These are phyloP conservation scores for Erannis defoliaria DNA, from an alignment of 2,888 invertebrate genomes.

Conservation along the genomic window DNA sequence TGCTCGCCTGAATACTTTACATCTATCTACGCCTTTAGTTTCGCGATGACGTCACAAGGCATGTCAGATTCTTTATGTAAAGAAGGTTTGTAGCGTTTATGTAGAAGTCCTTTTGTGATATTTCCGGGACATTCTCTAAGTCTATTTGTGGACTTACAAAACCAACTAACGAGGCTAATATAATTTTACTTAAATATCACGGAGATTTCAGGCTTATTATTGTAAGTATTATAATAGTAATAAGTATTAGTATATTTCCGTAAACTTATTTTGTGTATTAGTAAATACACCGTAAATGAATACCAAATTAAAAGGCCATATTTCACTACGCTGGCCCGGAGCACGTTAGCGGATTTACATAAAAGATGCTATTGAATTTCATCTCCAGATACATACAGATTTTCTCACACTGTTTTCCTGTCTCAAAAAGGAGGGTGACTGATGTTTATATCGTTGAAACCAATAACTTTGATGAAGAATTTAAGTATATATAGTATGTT, in stretches of 20 bases:
- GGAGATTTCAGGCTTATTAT: neutral
- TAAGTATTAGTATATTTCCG: too few species aligned
- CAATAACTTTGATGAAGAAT: too few species aligned
- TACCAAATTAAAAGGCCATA: neutral
- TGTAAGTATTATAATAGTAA: too few species aligned
- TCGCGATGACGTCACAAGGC: constrained; percentile 15
- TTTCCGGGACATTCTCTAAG: neutral
- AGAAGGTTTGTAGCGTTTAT: neutral
- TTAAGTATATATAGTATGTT: too few species aligned
- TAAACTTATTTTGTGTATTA: too few species aligned
- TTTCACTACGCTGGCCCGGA: neutral
- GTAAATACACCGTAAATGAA: too few species aligned
- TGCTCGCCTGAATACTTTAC: neutral
- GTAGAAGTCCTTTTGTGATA: neutral
- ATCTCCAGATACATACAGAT: too few species aligned
- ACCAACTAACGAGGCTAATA: neutral
- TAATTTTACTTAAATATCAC: constrained; percentile 1
- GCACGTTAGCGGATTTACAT: too few species aligned
- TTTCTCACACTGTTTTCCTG: too few species aligned
- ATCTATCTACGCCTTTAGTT: neutral
- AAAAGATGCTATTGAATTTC: too few species aligned
- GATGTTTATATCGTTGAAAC: too few species aligned
- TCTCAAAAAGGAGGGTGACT: too few species aligned
- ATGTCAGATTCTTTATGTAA: constrained; percentile 5
- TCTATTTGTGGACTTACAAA: neutral